Evolutionary conservation across 2,797 vertebrate species (phyloP).

Genomic region (Alectoris magna): DNA sequence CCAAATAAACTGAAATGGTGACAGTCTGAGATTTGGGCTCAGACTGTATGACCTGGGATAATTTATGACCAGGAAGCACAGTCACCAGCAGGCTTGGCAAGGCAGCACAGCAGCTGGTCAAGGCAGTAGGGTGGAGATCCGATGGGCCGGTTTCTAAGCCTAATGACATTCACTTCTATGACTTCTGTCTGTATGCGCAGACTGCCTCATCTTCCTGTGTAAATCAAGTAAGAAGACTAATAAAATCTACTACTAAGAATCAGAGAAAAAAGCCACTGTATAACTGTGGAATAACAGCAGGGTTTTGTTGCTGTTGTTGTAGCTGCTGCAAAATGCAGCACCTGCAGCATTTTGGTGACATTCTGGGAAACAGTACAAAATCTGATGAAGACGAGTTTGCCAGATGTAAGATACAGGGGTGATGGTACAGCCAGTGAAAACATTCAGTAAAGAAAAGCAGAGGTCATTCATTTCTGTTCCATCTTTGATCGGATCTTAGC

Average conservation of each 20-base stretch:
- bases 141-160: background rate
- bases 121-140: background rate
- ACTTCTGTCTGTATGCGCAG: background rate
- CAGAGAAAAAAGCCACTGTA: accelerated
- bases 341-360: background rate
- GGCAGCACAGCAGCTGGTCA: background rate
- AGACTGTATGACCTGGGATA: background rate
- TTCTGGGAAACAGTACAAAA: background rate
- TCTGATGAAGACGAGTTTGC: background rate
- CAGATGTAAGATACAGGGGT: background rate
- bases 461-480: background rate
- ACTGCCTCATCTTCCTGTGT: background rate
- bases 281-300: background rate
- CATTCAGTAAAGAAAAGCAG: background rate
- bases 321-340: background rate
- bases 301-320: too few species aligned
- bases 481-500: background rate
- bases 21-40: background rate
- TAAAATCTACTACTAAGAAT: background rate
- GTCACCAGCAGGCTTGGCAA: background rate
- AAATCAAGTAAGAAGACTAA: background rate
- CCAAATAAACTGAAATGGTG: background rate
- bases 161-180: background rate
- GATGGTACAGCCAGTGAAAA: background rate
- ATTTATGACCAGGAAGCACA: background rate